Evolutionary conservation across 2,888 invertebrate genomes (phyloP), one percentile per base, ranked within the genome.

Genomic region (Eupithecia insigniata): DNA sequence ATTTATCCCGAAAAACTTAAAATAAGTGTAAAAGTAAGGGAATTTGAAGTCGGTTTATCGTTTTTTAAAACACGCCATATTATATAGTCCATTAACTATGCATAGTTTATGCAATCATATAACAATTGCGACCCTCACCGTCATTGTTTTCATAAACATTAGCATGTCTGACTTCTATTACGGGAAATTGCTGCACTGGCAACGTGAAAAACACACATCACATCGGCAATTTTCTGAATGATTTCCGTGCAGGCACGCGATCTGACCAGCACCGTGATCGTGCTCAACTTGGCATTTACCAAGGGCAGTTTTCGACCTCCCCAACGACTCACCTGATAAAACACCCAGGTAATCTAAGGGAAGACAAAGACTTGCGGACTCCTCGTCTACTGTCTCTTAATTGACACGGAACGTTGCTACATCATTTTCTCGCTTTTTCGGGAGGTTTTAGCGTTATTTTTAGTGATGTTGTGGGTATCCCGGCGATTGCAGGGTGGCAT

Each of bases 241-340:
- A 87, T 86, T 87, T 83, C 80, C 79, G 78, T 78, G 75, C 75
- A 74, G 77, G 83, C 91, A 91, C 90, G 91, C 90, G 83, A 88
- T 87, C 88, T 78, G 81, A 84, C 80, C 84, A 82, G 78, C 71
- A 5, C 55, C 14, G n/a, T 22, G 74, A 79, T 32, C 83, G 69
- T 62, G 79, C 76, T 76, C 73, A 77, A 79, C 83, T 81, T 85
- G 84, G 85, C 85, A 85, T 85, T 82, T 79, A 77, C 81, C 90
- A 91, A 91, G 91, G 91, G 81, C 87, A 88, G 87, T 79, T 86
- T 85, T 75, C 88, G 88, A 89, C 91, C 90, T 92, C 89, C 87
- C 84, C 78, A 80, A 81, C 77, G 81, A 92, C 92, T 92, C 85
- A 93, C 93, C 93, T 92, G 85, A 88, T 89, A 90, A 90, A 92